phyloP scores from a whole-genome alignment of 2,888 invertebrate species.

The Azorinus chamasolen region DNA sequence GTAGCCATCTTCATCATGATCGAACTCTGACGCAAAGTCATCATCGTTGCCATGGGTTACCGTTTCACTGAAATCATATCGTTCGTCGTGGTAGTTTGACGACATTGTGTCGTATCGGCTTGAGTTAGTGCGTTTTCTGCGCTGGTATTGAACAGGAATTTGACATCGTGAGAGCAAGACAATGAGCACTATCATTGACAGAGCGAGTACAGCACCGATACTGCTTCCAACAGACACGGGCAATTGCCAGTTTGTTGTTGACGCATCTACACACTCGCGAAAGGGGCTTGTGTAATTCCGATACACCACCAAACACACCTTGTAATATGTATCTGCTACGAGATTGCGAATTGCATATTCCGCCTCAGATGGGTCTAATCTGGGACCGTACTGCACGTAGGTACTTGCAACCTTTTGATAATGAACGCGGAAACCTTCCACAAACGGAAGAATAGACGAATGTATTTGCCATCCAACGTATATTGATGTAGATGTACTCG shows the following conservation, averaged over 20 bases:
- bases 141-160: conserved; percentile 39
- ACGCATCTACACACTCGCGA: conserved; percentile 78
- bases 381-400: conserved; percentile 77
- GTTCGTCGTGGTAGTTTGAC: conserved; percentile 79
- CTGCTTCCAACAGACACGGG: conserved; percentile 83
- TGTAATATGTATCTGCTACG: conserved; percentile 82
- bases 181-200: conserved; percentile 81
- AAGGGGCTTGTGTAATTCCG: conserved; percentile 73
- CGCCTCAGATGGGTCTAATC: conserved; percentile 61
- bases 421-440: conserved; percentile 74
- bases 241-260: conserved; percentile 81
- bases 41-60: conserved; percentile 78
- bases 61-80: conserved; percentile 80
- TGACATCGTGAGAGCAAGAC: conserved; percentile 80
- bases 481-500: conserved; percentile 77
- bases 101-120: conserved; percentile 82
- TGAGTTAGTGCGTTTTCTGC: conserved; percentile 57
- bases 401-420: conserved; percentile 79
- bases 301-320: conserved; percentile 79
- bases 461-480: conserved; percentile 74
- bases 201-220: conserved; percentile 81
- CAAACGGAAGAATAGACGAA: conserved; percentile 52
- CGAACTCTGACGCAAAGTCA: conserved; percentile 60
- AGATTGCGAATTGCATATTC: conserved; percentile 77
- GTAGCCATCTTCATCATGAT: conserved; percentile 53